These are phyloP conservation scores for Pedetes capensis DNA, from an alignment of 2,113 vertebrate genomes.

Conservation along the genomic window DNA sequence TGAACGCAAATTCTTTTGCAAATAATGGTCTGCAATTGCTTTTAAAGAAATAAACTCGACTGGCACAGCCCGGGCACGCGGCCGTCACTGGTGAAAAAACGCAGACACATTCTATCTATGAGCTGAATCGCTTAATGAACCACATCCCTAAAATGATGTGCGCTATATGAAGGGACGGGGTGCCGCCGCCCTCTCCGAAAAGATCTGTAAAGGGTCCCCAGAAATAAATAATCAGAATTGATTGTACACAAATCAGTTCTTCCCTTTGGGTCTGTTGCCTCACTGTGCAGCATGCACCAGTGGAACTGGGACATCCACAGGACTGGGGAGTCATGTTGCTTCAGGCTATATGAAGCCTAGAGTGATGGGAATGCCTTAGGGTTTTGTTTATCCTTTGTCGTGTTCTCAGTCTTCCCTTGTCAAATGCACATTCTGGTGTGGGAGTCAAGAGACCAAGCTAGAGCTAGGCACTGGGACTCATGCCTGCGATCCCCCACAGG, in stretches of 20 bases:
- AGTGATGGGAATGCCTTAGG: neutral
- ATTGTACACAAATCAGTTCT: constrained; percentile 40
- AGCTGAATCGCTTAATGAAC: constrained; percentile 54
- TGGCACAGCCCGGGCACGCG: neutral
- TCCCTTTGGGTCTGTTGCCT: neutral
- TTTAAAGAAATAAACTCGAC: constrained; percentile 52
- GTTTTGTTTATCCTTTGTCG: neutral
- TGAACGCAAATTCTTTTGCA: constrained; percentile 60
- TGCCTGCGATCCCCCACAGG: too few species aligned
- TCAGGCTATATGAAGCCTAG: neutral
- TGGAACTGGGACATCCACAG: neutral
- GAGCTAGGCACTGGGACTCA: too few species aligned
- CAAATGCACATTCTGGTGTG: neutral
- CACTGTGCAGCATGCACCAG: neutral
- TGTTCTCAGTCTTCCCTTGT: neutral
- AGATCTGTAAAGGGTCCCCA: constrained; percentile 38
- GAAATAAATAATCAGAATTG: constrained; percentile 44
- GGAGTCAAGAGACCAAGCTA: neutral
- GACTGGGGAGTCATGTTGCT: neutral
- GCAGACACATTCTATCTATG: constrained; percentile 38
- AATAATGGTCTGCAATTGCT: constrained; percentile 48
- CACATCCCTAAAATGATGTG: constrained; percentile 15
- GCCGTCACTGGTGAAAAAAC: constrained; percentile 28
- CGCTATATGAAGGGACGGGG: neutral
- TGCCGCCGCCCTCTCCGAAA: neutral